phyloP scores from a whole-genome alignment of 1,140 invertebrate genomes.

The Drosophila punjabiensis region DNA sequence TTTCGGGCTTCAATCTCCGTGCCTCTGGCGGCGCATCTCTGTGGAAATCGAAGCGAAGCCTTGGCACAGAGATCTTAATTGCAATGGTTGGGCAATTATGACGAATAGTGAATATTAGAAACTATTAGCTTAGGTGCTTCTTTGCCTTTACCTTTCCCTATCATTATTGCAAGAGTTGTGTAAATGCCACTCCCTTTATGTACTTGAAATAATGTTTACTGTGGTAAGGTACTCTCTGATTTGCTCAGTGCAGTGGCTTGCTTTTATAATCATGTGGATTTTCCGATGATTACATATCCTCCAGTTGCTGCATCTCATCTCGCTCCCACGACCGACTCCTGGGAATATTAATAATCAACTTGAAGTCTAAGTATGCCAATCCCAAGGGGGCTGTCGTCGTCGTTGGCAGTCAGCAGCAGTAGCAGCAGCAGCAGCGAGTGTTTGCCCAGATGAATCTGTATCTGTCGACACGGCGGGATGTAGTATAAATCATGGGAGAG shows the following conservation, averaged over 20 bases:
- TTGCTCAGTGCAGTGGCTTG: not conserved
- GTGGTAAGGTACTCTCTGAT: not conserved
- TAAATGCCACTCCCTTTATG: not conserved
- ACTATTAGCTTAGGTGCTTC: not conserved
- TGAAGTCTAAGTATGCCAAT: slow-evolving; percentile 46
- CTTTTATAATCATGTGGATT: slow-evolving; percentile 28
- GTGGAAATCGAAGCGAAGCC: slow-evolving; percentile 25
- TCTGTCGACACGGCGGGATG: slow-evolving; percentile 22
- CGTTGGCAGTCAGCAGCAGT: slow-evolving; percentile 7
- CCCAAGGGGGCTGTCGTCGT: slow-evolving; percentile 36
- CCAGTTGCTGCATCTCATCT: slow-evolving; percentile 36
- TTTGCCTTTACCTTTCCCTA: not conserved
- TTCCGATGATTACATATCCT: slow-evolving; percentile 25
- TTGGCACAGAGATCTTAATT: slow-evolving; percentile 24
- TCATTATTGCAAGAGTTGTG: not conserved
- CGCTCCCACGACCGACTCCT: not conserved
- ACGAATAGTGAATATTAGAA: not conserved
- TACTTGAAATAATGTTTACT: not conserved
- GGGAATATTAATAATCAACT: slow-evolving; percentile 63
- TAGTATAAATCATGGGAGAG: slow-evolving; percentile 11
- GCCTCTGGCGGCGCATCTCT: slow-evolving; percentile 5
- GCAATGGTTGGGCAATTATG: slow-evolving; percentile 6
- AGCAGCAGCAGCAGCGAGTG: slow-evolving; percentile 6
- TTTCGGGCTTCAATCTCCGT: slow-evolving; percentile 15
- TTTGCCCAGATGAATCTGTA: slow-evolving; percentile 33